Percentiles rank a stretch among this genome's conserved stretches.
Evolutionary conservation across 2,888 invertebrate genomes (phyloP).

Genomic region (Tridacna crocea): DNA sequence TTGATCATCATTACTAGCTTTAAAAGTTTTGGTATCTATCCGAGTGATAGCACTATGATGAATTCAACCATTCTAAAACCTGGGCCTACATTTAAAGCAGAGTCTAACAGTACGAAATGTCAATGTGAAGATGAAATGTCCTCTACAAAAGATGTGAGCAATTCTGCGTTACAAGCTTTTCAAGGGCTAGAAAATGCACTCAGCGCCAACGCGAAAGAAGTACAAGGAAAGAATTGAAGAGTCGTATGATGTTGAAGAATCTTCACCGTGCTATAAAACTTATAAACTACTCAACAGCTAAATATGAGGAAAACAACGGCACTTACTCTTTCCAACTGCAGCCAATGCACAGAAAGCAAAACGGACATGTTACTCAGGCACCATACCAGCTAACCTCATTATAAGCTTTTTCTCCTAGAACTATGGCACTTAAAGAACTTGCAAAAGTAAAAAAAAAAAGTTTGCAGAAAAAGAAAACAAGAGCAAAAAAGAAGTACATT

Average conservation of each 20-base stretch:
- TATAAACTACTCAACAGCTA: slow-evolving; percentile 36
- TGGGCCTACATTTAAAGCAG: slow-evolving; percentile 1
- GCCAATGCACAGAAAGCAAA: no score
- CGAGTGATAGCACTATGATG: slow-evolving; percentile 18
- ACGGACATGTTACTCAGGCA: no score
- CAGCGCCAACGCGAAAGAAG: slow-evolving; percentile 35
- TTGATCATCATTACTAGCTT: slow-evolving; percentile 48
- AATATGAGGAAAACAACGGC: neutral
- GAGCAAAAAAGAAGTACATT: no score
- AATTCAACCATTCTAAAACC: slow-evolving; percentile 9
- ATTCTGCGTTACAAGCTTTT: slow-evolving; percentile 15
- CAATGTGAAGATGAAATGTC: neutral
- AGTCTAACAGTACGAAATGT: neutral
- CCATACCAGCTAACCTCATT: no score
- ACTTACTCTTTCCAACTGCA: no score
- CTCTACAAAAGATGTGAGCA: neutral
- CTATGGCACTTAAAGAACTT: no score
- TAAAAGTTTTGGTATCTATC: slow-evolving; percentile 36
- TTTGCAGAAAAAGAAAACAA: no score
- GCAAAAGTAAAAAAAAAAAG: no score
- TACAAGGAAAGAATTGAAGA: slow-evolving; percentile 32
- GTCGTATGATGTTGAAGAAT: slow-evolving; percentile 32
- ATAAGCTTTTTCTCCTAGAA: no score
- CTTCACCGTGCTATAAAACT: slow-evolving; percentile 42
- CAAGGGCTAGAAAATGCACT: slow-evolving; percentile 30